Percentiles rank a stretch among this genome's conserved stretches.
These are phyloP conservation scores for Percopsis omiscomaycus DNA, from an alignment of 2,797 vertebrate genomes.

Conservation along the genomic window DNA sequence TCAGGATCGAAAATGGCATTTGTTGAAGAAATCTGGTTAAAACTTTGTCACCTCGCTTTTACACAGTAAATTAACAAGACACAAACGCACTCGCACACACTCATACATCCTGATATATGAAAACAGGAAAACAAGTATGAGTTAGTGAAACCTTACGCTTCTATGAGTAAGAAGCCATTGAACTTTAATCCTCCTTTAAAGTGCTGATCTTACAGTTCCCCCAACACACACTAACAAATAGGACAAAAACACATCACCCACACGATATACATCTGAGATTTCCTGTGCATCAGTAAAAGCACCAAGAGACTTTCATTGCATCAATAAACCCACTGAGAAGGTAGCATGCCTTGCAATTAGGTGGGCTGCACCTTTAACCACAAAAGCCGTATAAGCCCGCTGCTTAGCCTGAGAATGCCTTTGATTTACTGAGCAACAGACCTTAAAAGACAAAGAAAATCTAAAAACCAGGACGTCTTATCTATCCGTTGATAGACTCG, in stretches of 20 bases:
- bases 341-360: conserved; percentile 1
- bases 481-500: conserved; percentile 19
- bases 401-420: conserved; percentile 14
- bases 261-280: conserved; percentile 16
- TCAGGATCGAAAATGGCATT: no score
- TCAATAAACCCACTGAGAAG: not conserved
- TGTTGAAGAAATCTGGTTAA: not conserved
- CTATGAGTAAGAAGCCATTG: not conserved
- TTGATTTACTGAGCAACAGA: conserved; percentile 25
- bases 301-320: conserved; percentile 1
- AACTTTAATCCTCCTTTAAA: conserved; percentile 11
- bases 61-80: not conserved
- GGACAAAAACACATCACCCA: not conserved
- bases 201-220: conserved; percentile 18
- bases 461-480: conserved; percentile 24
- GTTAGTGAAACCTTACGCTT: not conserved
- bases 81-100: not conserved
- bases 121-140: conserved; percentile 4
- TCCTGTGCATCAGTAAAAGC: conserved; percentile 15
- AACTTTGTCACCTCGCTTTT: not conserved
- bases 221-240: conserved; percentile 20
- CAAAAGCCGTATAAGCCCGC: conserved; percentile 1
- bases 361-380: conserved; percentile 13
- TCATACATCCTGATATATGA: not conserved
- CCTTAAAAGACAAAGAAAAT: conserved; percentile 20